A percentile compares a stretch with the other conserved stretches of the same genome.
These are phyloP conservation scores for Lampris megalopsis DNA, from an alignment of 2,113 vertebrate genomes.

Conservation along the genomic window DNA sequence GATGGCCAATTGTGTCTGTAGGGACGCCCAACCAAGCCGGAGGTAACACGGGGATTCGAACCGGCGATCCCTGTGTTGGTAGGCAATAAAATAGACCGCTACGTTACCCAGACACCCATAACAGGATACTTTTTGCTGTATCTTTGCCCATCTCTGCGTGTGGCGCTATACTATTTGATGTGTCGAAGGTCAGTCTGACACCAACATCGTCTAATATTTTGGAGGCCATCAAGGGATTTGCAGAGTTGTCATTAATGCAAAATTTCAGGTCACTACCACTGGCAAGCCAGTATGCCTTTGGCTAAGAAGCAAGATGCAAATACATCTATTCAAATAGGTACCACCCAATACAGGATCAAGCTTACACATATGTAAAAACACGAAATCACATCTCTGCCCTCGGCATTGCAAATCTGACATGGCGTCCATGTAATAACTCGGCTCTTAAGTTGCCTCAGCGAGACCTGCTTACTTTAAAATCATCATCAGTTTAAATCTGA, in stretches of 20 bases:
- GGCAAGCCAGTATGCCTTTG: constrained; percentile 76
- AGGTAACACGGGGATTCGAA: too few species aligned
- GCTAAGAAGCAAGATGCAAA: constrained; percentile 84
- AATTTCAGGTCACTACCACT: constrained; percentile 77
- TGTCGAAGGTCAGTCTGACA: constrained; percentile 64
- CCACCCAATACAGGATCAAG: constrained; percentile 48
- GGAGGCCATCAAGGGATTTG: constrained; percentile 59
- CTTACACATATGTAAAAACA: constrained; percentile 54
- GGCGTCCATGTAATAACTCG: not conserved
- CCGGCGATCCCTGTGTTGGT: too few species aligned
- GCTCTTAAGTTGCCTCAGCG: too few species aligned
- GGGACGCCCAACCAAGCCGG: too few species aligned
- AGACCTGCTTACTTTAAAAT: not conserved
- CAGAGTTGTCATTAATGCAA: constrained; percentile 79
- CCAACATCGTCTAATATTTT: constrained; percentile 50
- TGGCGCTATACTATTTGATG: constrained; percentile 54
- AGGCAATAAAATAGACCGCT: too few species aligned
- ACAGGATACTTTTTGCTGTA: too few species aligned
- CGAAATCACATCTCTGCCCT: constrained; percentile 39
- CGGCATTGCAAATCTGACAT: constrained; percentile 34
- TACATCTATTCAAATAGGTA: constrained; percentile 81
- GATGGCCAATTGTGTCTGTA: too few species aligned
- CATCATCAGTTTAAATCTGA: constrained; percentile 20
- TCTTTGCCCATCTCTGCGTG: constrained; percentile 47
- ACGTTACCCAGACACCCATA: too few species aligned